Evolutionary conservation across 2,888 invertebrate genomes (phyloP).

Genomic region (Pachydiplax longipennis): DNA sequence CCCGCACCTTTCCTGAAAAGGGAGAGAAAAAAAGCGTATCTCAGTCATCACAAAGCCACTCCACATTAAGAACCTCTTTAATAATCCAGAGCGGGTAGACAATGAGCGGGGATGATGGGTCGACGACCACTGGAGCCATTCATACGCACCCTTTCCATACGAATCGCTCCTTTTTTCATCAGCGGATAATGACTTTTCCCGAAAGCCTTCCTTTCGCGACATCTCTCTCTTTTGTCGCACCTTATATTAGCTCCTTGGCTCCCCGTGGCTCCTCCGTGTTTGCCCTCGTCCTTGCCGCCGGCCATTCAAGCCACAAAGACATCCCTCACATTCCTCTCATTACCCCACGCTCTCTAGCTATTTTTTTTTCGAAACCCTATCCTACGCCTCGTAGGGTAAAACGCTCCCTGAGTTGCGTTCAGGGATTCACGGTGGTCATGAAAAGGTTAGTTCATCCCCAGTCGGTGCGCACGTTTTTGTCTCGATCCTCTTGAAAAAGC

Average conservation of each 20-base stretch:
- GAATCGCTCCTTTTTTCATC: neutral
- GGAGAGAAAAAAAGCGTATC: neutral
- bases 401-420: neutral
- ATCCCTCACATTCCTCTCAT: neutral
- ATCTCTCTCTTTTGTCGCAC: neutral
- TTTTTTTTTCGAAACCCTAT: neutral
- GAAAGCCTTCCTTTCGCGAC: neutral
- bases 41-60: neutral
- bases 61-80: neutral
- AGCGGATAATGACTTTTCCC: neutral
- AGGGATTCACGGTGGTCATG: neutral
- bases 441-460: neutral
- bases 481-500: neutral
- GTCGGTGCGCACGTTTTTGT: neutral
- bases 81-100: neutral
- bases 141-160: neutral
- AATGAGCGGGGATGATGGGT: neutral
- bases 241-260: neutral
- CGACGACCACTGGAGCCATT: neutral
- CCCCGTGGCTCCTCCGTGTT: neutral
- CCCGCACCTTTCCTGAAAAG: neutral
- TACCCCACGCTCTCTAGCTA: neutral
- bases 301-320: neutral
- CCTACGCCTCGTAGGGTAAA: neutral
- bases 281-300: neutral